Conservation (phyloP, 1,140 invertebrate species). For the Lasioglossum albipes region DNA sequence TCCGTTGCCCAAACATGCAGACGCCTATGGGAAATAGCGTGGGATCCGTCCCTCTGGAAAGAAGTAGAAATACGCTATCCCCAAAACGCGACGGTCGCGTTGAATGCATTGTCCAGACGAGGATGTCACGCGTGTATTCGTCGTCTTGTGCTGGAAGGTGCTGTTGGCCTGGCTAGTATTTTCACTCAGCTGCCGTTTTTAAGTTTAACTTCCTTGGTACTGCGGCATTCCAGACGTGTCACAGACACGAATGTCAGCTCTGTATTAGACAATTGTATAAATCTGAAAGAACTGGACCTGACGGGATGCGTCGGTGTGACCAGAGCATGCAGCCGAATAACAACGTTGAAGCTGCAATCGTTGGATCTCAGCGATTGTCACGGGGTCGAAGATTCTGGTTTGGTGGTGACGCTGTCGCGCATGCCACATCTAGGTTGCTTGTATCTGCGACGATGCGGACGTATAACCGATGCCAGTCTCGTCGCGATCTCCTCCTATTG, state of each 20-base stretch:
- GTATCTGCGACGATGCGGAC: constrained; percentile 92
- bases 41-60: constrained; percentile 90
- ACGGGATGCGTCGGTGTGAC: constrained; percentile 86
- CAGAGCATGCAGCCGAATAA: constrained; percentile 82
- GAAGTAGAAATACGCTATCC: constrained; percentile 84
- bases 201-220: constrained; percentile 68
- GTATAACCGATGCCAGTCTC: constrained; percentile 90
- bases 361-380: constrained; percentile 93
- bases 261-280: constrained; percentile 69
- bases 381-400: constrained; percentile 89
- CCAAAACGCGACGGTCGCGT: constrained; percentile 81
- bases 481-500: constrained; percentile 93
- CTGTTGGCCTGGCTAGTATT: constrained; percentile 87
- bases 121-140: constrained; percentile 79
- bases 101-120: constrained; percentile 81
- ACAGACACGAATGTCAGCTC: constrained; percentile 66
- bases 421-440: constrained; percentile 93
- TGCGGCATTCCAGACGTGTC: constrained; percentile 68
- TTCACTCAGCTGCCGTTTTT: constrained; percentile 78
- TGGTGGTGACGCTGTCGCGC: constrained; percentile 90
- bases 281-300: constrained; percentile 82
- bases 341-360: constrained; percentile 84
- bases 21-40: constrained; percentile 90
- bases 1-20: constrained; percentile 89
- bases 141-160: constrained; percentile 87